These are phyloP conservation scores for Callipepla californica DNA, from an alignment of 2,113 vertebrate genomes.

Conservation along the genomic window DNA sequence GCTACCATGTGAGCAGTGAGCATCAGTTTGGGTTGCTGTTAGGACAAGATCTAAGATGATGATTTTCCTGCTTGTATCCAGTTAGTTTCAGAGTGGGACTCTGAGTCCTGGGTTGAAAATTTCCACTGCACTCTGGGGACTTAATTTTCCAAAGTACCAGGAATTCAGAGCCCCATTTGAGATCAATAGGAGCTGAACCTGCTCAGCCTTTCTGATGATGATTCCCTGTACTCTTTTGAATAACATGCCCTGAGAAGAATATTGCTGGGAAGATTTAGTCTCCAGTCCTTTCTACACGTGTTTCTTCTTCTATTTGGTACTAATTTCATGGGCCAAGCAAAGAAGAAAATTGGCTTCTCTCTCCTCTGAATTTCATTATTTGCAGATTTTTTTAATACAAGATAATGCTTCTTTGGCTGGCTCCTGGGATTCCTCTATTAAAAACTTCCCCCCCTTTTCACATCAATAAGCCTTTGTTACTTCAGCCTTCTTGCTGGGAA, in stretches of 20 bases:
- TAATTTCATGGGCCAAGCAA: conserved; percentile 51
- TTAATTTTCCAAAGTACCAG: background rate
- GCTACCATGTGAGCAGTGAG: background rate
- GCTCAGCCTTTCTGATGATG: background rate
- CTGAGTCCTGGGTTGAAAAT: background rate
- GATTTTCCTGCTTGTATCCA: background rate
- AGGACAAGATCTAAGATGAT: background rate
- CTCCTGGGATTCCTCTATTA: conserved; percentile 66
- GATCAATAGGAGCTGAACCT: background rate
- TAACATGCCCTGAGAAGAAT: background rate
- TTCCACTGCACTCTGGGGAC: background rate
- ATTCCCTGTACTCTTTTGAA: background rate
- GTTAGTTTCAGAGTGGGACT: background rate
- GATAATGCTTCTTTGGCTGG: conserved; percentile 65
- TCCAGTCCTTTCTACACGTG: background rate
- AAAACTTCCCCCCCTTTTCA: conserved; percentile 66
- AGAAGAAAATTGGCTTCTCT: conserved; percentile 56
- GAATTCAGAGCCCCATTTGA: background rate
- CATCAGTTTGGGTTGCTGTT: background rate
- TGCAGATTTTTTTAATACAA: conserved; percentile 69
- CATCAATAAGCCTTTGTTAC: conserved; percentile 67
- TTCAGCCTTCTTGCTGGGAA: conserved; percentile 48
- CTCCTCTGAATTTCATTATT: conserved; percentile 70
- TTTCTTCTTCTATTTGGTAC: conserved; percentile 54
- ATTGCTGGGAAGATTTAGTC: conserved; percentile 38